Evolutionary conservation across 2,797 vertebrate species (phyloP).

Genomic region (Podargus strigoides): DNA sequence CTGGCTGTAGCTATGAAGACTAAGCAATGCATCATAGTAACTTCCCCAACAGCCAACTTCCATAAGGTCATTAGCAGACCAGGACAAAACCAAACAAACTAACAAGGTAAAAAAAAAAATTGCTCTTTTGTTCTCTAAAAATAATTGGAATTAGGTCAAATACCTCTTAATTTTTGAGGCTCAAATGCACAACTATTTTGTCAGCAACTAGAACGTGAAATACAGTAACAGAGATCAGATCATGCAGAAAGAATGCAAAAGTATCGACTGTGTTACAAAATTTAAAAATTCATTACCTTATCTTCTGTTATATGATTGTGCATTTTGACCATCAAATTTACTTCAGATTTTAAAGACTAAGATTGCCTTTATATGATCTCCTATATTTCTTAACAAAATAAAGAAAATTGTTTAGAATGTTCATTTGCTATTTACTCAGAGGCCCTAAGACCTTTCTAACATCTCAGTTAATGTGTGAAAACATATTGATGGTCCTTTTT

Average conservation of each 20-base stretch:
- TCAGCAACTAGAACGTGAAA: neutral
- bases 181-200: neutral
- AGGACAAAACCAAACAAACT: neutral
- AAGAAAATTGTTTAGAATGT: neutral
- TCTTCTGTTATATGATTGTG: neutral
- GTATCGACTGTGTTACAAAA: neutral
- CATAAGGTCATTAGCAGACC: neutral
- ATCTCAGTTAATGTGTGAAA: neutral
- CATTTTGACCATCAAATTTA: neutral
- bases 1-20: neutral
- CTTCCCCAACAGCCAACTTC: neutral
- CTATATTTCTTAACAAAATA: neutral
- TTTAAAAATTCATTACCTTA: neutral
- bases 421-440: neutral
- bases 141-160: conserved; percentile 12
- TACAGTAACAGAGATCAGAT: neutral
- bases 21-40: neutral
- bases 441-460: neutral
- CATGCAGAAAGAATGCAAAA: neutral
- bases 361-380: neutral
- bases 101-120: neutral
- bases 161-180: neutral
- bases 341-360: neutral
- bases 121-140: neutral
- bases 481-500: neutral